Base-by-base conservation (phyloP, 2,113 vertebrate genomes). In the Embiotoca jacksoni region DNA sequence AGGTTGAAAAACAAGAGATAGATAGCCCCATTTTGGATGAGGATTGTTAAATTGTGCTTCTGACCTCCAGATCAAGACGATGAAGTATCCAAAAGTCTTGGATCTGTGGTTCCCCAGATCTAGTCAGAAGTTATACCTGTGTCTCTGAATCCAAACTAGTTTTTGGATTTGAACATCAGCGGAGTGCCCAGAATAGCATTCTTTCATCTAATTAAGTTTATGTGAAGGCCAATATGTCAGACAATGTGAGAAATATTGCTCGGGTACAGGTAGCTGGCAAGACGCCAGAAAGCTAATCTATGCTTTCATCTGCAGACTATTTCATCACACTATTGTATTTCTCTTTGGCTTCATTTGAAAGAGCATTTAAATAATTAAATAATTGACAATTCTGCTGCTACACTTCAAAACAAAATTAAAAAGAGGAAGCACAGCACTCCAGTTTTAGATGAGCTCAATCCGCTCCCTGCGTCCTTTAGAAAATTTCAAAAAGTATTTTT, bases 341-440 rank as follows among this genome's bases (percentile, higher is more conserved):
- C 23, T 61, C 16, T 4, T 30, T 16, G 32, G 10, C 31, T 39
- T 49, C 44, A 9, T 66, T 55, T 44, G 30, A 75, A 79, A 35
- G 13, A 9, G 10, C 53, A 55, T 79, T 60, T 65, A 47, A 35
- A 16, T 11, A 36, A 55, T 54, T 11, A 31, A 50, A 74, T 30
- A 1, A 31, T 30, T 23, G 13, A 39, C 5, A 60, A 55, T 55
- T 57, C 62, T 69, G 46, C 23, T 63, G 50, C 68, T 36, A 31
- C n/a, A 69, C 74, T 63, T 77, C 31, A 75, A 75, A 75, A 50
- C 49, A 46, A 36, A 52, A 68, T 13, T 36, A 70, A 32, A 67
- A 68, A 57, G 23, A 62, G 2, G 14, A 37, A 58, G 11, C 9
- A 16, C 14, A 31, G 13, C 50, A 59, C 8, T 59, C 0, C 6